These are phyloP conservation scores for Passer montanus DNA, from an alignment of 2,113 vertebrate genomes.

Conservation along the genomic window DNA sequence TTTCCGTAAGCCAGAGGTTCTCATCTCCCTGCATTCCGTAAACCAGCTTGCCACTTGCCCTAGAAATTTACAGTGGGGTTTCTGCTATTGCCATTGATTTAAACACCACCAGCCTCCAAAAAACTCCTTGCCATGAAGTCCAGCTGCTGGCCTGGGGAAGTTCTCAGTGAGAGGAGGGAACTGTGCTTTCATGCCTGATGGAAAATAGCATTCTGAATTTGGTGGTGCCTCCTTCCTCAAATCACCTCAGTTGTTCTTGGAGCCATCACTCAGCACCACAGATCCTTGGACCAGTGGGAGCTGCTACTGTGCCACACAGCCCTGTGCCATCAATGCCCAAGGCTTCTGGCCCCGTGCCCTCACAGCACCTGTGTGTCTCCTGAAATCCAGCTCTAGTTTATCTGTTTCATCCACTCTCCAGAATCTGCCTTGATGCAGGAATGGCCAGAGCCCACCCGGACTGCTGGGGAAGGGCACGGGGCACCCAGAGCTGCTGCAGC, in stretches of 20 bases:
- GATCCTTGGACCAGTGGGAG: not conserved
- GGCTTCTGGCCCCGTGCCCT: not conserved
- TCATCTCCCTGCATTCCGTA: conserved; percentile 90
- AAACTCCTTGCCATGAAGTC: not conserved
- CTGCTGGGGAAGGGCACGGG: not conserved
- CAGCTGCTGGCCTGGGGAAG: not conserved
- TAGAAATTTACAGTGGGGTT: conserved; percentile 75
- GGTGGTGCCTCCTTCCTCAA: not conserved
- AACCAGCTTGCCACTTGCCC: conserved; percentile 88
- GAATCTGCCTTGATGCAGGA: not conserved
- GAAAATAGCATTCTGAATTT: not conserved
- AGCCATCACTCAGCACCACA: not conserved
- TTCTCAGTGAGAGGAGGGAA: not conserved
- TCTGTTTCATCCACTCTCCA: not conserved
- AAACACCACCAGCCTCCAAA: not conserved
- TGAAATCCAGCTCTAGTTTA: not conserved
- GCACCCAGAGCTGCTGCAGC: rapidly evolving
- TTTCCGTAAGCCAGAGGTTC: conserved; percentile 96
- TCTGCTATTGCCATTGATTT: conserved; percentile 59
- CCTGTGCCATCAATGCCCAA: not conserved
- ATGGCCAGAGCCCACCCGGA: rapidly evolving
- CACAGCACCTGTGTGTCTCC: not conserved
- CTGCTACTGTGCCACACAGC: not conserved
- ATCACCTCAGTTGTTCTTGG: not conserved
- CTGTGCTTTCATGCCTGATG: not conserved